Percentiles rank a stretch among this genome's conserved stretches.
Conservation (phyloP, 2,888 invertebrate genomes). For the Mechanitis messenoides region DNA sequence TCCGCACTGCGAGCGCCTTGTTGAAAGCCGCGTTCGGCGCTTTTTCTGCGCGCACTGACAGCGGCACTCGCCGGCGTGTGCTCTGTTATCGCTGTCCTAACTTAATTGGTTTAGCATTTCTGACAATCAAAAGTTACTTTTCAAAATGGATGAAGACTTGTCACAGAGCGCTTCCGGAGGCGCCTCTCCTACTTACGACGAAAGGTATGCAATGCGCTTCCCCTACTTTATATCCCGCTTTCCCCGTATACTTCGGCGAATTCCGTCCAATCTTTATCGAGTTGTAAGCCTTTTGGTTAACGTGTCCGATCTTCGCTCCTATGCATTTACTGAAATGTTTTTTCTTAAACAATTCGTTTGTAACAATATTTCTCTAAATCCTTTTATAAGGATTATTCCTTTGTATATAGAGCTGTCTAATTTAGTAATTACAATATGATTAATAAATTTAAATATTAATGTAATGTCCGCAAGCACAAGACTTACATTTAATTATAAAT, state of each 20-base stretch:
- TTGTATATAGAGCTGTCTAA: no score
- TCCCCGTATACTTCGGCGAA: conserved; percentile 18
- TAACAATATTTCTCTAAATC: no score
- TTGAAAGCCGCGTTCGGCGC: conserved; percentile 18
- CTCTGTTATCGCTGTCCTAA: conserved; percentile 14
- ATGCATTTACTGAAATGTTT: background rate
- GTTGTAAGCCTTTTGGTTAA: conserved; percentile 6
- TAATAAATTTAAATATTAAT: no score
- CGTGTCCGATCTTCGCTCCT: background rate
- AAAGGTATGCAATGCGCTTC: conserved; percentile 49
- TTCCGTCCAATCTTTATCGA: conserved; percentile 8
- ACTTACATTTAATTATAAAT: no score
- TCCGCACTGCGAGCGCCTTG: conserved; percentile 19
- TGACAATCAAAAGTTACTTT: conserved; percentile 24
- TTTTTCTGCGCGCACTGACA: conserved; percentile 25
- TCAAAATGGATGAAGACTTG: conserved; percentile 57
- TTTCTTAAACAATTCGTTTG: no score
- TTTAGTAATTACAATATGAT: no score
- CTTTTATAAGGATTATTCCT: no score
- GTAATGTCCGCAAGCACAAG: no score
- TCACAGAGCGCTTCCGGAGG: conserved; percentile 61
- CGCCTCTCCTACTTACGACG: conserved; percentile 58
- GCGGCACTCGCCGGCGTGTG: conserved; percentile 23
- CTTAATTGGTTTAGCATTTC: conserved; percentile 15
- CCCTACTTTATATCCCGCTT: conserved; percentile 20